Conservation (phyloP, 2,113 vertebrate species). For the Leptodactylus fuscus region DNA sequence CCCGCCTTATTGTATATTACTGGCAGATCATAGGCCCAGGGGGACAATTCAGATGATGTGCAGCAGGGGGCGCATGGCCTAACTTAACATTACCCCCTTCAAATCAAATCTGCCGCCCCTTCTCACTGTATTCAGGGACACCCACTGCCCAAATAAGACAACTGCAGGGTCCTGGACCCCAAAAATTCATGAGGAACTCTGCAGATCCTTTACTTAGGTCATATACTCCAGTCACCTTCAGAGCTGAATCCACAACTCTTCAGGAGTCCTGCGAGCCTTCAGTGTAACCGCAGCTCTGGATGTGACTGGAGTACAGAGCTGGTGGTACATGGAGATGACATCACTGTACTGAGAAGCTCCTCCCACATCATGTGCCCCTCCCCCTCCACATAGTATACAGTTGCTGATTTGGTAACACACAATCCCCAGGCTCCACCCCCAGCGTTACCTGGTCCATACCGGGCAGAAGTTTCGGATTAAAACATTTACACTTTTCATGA, state of each 20-base stretch:
- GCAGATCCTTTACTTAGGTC: neutral
- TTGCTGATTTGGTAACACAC: neutral
- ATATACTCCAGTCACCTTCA: neutral
- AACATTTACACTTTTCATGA: constrained; percentile 39
- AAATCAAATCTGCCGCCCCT: too few species aligned
- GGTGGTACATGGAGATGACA: neutral
- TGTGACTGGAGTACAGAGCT: neutral
- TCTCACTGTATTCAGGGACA: neutral
- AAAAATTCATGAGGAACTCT: neutral
- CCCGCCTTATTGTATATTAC: too few species aligned
- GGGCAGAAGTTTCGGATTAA: constrained; percentile 59
- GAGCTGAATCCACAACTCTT: neutral
- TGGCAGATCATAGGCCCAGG: too few species aligned
- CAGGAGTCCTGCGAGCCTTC: neutral
- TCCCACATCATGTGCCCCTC: neutral
- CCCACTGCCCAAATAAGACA: too few species aligned
- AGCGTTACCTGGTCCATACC: constrained; percentile 63
- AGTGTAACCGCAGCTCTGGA: neutral
- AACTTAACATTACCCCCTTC: neutral
- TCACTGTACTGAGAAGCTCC: neutral
- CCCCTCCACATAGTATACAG: neutral
- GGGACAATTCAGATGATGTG: neutral
- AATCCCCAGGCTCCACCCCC: neutral
- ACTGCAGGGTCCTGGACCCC: neutral
- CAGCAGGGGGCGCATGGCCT: neutral